These are phyloP conservation scores for Sylvilagus bachmani DNA, from an alignment of 2,113 vertebrate genomes.

Conservation along the genomic window DNA sequence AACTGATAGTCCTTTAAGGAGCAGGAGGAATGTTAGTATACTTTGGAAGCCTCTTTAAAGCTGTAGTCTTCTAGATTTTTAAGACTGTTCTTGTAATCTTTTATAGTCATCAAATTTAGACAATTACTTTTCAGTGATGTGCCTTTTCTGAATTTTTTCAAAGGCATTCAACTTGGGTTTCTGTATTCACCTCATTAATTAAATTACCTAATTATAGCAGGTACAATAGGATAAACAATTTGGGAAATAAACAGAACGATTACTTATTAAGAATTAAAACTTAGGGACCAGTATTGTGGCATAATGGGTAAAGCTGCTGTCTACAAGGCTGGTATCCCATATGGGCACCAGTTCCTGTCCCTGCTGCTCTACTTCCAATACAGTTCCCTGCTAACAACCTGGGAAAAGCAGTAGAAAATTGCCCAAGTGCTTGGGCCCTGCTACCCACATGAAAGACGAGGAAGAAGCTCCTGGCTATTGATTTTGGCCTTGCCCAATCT, in stretches of 20 bases:
- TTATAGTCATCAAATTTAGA: background rate
- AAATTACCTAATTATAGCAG: constrained; percentile 47
- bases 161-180: background rate
- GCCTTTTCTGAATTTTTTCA: constrained; percentile 18
- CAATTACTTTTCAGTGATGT: background rate
- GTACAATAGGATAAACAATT: background rate
- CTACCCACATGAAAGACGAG: too few species aligned
- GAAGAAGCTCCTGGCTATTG: too few species aligned
- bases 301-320: too few species aligned
- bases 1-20: constrained; percentile 8
- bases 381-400: too few species aligned
- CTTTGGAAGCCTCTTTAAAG: background rate
- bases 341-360: too few species aligned
- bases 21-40: background rate
- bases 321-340: too few species aligned
- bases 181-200: constrained; percentile 5
- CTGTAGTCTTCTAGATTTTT: constrained; percentile 22
- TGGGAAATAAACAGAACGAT: constrained; percentile 49
- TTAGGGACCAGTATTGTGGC: background rate
- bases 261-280: background rate
- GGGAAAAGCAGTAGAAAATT: too few species aligned
- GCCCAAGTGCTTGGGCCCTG: too few species aligned
- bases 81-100: background rate
- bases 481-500: too few species aligned
- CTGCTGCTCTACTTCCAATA: too few species aligned